Evolutionary conservation across 2,888 invertebrate species (phyloP).

Genomic region (Andrena bicolor): DNA sequence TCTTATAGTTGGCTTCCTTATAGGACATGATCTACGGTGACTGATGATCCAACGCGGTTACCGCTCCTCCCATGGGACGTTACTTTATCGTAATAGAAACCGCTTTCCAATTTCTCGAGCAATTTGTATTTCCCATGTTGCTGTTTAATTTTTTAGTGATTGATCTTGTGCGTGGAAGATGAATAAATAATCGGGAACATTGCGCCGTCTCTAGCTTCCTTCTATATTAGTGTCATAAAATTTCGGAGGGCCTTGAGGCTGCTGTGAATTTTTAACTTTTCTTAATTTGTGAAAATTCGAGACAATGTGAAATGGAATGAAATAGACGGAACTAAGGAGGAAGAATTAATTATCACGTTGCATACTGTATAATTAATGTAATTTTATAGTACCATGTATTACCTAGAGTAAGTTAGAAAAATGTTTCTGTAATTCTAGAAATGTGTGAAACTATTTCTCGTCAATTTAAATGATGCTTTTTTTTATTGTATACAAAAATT

Average conservation of each 20-base stretch:
- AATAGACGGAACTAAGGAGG: too few species aligned
- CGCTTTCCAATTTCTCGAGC: constrained; percentile 55
- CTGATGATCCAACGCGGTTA: constrained; percentile 74
- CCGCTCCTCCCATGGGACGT: constrained; percentile 68
- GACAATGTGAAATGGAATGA: too few species aligned
- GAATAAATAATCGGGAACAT: background rate
- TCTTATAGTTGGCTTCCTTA: constrained; percentile 73
- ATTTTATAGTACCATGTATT: too few species aligned
- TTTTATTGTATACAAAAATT: too few species aligned
- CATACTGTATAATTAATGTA: too few species aligned
- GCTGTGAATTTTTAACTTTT: too few species aligned
- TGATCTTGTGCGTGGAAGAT: background rate
- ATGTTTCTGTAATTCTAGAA: too few species aligned
- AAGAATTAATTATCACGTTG: too few species aligned
- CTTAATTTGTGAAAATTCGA: too few species aligned
- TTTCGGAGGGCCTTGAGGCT: background rate
- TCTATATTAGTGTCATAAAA: background rate
- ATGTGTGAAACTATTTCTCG: too few species aligned
- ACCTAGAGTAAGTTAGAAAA: too few species aligned
- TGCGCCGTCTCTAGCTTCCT: background rate
- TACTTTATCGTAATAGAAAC: constrained; percentile 59
- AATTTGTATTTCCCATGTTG: constrained; percentile 39
- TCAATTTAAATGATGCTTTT: too few species aligned
- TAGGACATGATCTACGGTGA: constrained; percentile 74
- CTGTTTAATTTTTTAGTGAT: constrained; percentile 27